phyloP scores from a whole-genome alignment of 2,113 vertebrate genomes.

The Pseudorasbora parva region DNA sequence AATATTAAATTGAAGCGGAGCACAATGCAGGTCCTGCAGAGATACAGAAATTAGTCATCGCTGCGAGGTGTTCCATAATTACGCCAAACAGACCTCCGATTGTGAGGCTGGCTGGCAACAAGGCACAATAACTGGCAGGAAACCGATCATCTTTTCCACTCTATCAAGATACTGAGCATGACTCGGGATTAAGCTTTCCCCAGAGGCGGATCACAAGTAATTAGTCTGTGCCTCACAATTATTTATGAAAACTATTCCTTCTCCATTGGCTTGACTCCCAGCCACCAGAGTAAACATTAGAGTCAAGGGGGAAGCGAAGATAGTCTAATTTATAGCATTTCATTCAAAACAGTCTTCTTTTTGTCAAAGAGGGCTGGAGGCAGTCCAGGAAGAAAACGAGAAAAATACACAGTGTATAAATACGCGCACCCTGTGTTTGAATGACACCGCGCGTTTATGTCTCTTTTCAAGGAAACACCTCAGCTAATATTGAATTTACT shows the following conservation, averaged over 20 bases:
- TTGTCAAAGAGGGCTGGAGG: slow-evolving; percentile 70
- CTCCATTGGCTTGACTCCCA: slow-evolving; percentile 73
- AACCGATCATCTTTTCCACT: neutral
- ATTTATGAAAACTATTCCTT: slow-evolving; percentile 78
- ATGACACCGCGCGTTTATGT: slow-evolving; percentile 70
- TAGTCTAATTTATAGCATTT: slow-evolving; percentile 73
- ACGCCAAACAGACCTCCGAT: slow-evolving; percentile 25
- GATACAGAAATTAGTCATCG: slow-evolving; percentile 8
- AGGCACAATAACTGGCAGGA: neutral
- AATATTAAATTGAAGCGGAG: slow-evolving; percentile 12
- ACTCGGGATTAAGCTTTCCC: slow-evolving; percentile 61
- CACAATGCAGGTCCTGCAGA: slow-evolving; percentile 13
- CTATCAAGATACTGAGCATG: slow-evolving; percentile 57
- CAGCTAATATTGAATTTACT: slow-evolving; percentile 71
- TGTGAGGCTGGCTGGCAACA: slow-evolving; percentile 23
- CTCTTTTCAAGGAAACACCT: slow-evolving; percentile 66
- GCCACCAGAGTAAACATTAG: slow-evolving; percentile 76
- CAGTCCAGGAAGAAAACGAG: slow-evolving; percentile 69
- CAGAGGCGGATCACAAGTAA: slow-evolving; percentile 71
- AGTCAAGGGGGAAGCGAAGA: slow-evolving; percentile 65
- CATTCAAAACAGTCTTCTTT: slow-evolving; percentile 77
- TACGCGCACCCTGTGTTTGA: slow-evolving; percentile 63
- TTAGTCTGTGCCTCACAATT: slow-evolving; percentile 75
- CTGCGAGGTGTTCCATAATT: slow-evolving; percentile 33
- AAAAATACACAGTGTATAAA: slow-evolving; percentile 70